Evolutionary conservation across 2,797 vertebrate species (phyloP).

Genomic region (Intellagama lesueurii): DNA sequence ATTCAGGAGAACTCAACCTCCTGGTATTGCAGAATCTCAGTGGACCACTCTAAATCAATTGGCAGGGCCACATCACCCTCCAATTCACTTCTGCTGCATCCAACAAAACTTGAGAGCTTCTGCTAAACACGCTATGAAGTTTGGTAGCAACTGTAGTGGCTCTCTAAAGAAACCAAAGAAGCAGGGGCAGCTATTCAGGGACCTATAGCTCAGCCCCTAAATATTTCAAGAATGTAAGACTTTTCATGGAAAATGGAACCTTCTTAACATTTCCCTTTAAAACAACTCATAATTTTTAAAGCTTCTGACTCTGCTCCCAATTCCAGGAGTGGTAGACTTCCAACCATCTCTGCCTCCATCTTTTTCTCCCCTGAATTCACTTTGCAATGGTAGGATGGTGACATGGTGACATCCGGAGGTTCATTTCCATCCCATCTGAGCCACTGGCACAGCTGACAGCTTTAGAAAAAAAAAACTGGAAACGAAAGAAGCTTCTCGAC

Average conservation of each 20-base stretch:
- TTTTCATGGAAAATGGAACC: too few species aligned
- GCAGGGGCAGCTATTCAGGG: too few species aligned
- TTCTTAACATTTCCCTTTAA: too few species aligned
- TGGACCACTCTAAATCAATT: too few species aligned
- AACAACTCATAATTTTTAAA: not conserved
- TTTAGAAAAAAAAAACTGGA: not conserved
- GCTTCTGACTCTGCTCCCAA: not conserved
- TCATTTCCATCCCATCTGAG: not conserved
- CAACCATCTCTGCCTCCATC: not conserved
- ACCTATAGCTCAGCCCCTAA: too few species aligned
- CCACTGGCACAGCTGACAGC: not conserved
- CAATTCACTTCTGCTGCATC: not conserved
- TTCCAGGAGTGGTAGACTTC: not conserved
- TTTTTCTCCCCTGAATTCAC: not conserved
- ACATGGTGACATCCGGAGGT: not conserved
- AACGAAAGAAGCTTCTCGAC: not conserved
- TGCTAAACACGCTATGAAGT: not conserved
- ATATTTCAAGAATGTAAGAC: too few species aligned
- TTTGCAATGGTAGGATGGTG: not conserved
- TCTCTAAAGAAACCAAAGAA: not conserved
- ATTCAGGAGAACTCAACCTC: too few species aligned
- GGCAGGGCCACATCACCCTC: not conserved
- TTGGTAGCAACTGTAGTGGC: not conserved
- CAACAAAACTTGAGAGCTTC: not conserved
- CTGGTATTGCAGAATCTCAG: too few species aligned